Evolutionary conservation across 2,113 vertebrate genomes (phyloP).

Genomic region (Oriolus oriolus): DNA sequence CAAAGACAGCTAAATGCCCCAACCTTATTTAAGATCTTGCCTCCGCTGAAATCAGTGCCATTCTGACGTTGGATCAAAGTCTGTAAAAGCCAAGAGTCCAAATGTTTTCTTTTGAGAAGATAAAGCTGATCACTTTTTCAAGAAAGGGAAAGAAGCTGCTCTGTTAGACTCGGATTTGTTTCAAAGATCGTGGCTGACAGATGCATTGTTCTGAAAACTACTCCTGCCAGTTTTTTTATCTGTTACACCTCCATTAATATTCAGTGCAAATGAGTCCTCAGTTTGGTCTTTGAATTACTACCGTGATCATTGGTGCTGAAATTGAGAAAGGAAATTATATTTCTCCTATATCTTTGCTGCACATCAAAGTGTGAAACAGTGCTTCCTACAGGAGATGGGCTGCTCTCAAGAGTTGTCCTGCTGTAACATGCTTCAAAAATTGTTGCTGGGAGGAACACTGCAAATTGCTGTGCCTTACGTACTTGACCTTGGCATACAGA

Average conservation of each 20-base stretch:
- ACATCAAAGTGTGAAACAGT: not conserved
- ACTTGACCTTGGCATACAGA: not conserved
- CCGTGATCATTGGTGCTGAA: constrained; percentile 14
- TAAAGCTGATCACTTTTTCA: constrained; percentile 37
- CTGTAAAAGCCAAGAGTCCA: constrained; percentile 4
- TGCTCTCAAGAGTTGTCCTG: not conserved
- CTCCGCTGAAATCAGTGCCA: not conserved
- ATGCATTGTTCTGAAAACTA: constrained; percentile 57
- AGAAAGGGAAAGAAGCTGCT: constrained; percentile 17
- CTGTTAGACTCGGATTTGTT: constrained; percentile 49
- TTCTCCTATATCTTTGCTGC: not conserved
- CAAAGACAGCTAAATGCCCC: constrained; percentile 9
- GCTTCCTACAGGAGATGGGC: not conserved
- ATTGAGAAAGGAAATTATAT: not conserved
- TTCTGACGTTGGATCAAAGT: constrained; percentile 22
- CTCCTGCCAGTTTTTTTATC: constrained; percentile 19
- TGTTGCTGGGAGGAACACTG: not conserved
- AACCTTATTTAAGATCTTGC: constrained; percentile 19
- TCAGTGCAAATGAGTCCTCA: constrained; percentile 7
- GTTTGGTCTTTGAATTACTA: constrained; percentile 45
- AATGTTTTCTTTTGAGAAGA: constrained; percentile 28
- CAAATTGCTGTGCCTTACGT: not conserved
- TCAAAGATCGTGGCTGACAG: constrained; percentile 41
- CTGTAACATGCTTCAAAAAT: not conserved
- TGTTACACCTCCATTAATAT: constrained; percentile 58